Evolutionary conservation across 1,140 invertebrate species (phyloP).

Genomic region (Heliconius eleuchia): DNA sequence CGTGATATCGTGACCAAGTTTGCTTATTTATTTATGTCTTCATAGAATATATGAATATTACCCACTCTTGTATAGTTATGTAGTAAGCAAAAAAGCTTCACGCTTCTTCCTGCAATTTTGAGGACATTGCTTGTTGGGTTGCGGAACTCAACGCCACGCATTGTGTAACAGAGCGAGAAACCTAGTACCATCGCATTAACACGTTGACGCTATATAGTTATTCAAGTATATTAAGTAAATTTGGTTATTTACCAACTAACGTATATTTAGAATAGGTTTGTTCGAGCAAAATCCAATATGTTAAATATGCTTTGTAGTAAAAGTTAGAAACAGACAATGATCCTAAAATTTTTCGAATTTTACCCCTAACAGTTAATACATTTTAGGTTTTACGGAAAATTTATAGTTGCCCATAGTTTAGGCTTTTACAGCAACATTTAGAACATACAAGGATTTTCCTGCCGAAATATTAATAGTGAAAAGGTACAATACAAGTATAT

Average conservation of each 20-base stretch:
- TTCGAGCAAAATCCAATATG: background rate
- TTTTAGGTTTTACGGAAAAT: background rate
- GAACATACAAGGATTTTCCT: background rate
- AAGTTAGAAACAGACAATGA: background rate
- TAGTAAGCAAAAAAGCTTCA: background rate
- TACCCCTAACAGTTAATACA: background rate
- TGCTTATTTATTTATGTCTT: background rate
- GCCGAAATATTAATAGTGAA: too few species aligned
- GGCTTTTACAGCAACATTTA: background rate
- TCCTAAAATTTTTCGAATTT: background rate
- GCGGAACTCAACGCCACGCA: too few species aligned
- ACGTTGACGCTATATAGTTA: background rate
- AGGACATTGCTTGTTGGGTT: too few species aligned
- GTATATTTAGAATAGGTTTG: background rate
- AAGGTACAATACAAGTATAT: too few species aligned
- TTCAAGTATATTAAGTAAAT: background rate
- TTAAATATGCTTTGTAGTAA: background rate
- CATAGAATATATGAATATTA: background rate
- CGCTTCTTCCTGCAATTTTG: too few species aligned
- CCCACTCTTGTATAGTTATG: background rate
- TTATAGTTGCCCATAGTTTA: background rate
- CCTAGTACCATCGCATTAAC: too few species aligned
- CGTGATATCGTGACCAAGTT: background rate
- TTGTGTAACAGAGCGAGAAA: too few species aligned
- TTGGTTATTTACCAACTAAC: background rate